Conservation (phyloP, 1,140 invertebrate genomes). For the Papilio dardanus region DNA sequence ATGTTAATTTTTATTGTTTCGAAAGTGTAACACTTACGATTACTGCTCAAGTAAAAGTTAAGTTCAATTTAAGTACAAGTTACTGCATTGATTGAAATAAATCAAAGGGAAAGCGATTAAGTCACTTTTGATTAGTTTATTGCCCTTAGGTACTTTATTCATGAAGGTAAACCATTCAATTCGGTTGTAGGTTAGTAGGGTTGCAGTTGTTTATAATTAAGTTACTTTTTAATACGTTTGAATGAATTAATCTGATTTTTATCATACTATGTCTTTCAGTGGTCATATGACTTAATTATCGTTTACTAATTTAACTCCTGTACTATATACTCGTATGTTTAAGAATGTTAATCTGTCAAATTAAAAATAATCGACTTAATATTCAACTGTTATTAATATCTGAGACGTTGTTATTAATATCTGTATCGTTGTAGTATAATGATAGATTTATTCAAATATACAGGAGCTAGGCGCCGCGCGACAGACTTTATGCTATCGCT, state of each 20-base stretch:
- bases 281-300: too few species aligned
- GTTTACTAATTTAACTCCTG: too few species aligned
- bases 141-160: background rate
- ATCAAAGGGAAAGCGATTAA: constrained; percentile 24
- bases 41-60: constrained; percentile 14
- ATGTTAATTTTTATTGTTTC: constrained; percentile 33
- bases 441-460: constrained; percentile 45
- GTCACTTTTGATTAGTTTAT: background rate
- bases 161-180: background rate
- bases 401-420: background rate
- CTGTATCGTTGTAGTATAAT: constrained; percentile 38
- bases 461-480: constrained; percentile 46
- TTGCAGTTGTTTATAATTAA: too few species aligned
- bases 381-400: background rate
- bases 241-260: too few species aligned
- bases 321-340: too few species aligned
- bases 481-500: constrained; percentile 52
- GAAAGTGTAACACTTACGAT: constrained; percentile 32
- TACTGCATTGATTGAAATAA: constrained; percentile 22
- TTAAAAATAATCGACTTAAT: background rate
- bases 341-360: background rate
- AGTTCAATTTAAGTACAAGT: constrained; percentile 25
- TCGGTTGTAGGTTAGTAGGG: background rate
- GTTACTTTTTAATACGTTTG: too few species aligned
- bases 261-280: too few species aligned